Evolutionary conservation across 2,888 invertebrate genomes (phyloP), one percentile per base, ranked within the genome.

Genomic region (Oxyteleia sp.): DNA sequence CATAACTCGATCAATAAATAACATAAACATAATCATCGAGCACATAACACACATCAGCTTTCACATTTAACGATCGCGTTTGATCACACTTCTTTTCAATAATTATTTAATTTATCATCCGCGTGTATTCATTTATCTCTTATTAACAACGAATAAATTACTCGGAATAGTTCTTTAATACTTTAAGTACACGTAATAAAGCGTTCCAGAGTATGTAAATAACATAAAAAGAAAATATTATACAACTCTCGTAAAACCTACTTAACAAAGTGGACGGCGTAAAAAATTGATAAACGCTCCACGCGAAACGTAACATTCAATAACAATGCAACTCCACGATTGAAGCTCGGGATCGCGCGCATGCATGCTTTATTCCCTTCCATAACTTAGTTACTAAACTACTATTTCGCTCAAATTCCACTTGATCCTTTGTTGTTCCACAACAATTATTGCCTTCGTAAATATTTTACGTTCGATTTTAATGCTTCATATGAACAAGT

Each of bases 361-460:
- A 10, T 8, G 10, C 32, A 32, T 8, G 10, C 20, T 35, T 11
- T 23, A 49, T 49, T 38, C 59, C 4, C 38, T 13, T 35, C 43
- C 38, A 29, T 43, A 49, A 51, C 61, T 71, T 38, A 15, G 59
- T 29, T 49, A 59, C 59, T 32, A 20, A 59, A 71, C 57, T 45
- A 49, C 71, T 13, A 49, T 49, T 59, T 69, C 18, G 15, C 71
- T 47, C 38, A 38, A 61, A 72, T 72, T 61, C 61, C 51, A 61
- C 29, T 72, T 51, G 61, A 72, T 61, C 61, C 72, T 51, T 72
- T 61, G 61, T 61, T 61, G 41, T 61, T 51, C 38, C 18, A 20
- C 38, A 51, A 29, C 59, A 72, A 51, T 72, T 72, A 74, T 63
- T n/a, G n/a, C n/a, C n/a, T n/a, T n/a, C n/a, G n/a, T n/a, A n/a